A percentile compares a stretch with the other conserved stretches of the same genome.
phyloP scores from a whole-genome alignment of 1,140 invertebrate species.

The Tetraneura akinire region DNA sequence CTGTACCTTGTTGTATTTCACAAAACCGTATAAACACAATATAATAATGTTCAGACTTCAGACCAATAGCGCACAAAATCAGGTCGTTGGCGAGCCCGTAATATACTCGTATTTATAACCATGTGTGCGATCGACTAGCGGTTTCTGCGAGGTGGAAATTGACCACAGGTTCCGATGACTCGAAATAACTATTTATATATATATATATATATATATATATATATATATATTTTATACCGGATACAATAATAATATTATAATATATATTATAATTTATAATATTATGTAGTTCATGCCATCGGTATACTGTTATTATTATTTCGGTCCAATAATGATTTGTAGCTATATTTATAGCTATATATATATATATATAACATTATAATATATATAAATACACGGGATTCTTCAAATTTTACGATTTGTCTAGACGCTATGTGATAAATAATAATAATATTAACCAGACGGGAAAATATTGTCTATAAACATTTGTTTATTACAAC shows the following conservation, averaged over 20 bases:
- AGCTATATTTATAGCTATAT: too few relatives aligned
- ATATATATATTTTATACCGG: conserved; percentile 24
- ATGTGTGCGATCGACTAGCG: conserved; percentile 31
- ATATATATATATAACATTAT: too few relatives aligned
- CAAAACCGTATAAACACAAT: too few relatives aligned
- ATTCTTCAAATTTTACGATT: not conserved
- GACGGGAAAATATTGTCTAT: conserved; percentile 7
- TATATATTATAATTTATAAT: not conserved
- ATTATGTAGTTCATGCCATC: not conserved
- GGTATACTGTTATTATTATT: not conserved
- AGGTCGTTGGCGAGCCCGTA: conserved; percentile 10
- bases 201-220: too few relatives aligned
- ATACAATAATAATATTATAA: not conserved
- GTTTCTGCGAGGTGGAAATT: not conserved
- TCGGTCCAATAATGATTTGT: conserved; percentile 1
- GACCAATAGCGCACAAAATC: conserved; percentile 20
- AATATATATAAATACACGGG: not conserved
- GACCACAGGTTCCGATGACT: conserved; percentile 35
- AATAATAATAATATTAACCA: not conserved
- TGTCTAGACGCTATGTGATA: not conserved
- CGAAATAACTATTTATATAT: too few relatives aligned
- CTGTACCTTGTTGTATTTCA: too few relatives aligned
- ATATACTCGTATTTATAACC: too few relatives aligned
- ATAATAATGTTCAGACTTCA: too few relatives aligned
- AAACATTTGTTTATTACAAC: not conserved